Evolutionary conservation across 2,888 invertebrate species (phyloP).

Genomic region (Drosophila antonietae): DNA sequence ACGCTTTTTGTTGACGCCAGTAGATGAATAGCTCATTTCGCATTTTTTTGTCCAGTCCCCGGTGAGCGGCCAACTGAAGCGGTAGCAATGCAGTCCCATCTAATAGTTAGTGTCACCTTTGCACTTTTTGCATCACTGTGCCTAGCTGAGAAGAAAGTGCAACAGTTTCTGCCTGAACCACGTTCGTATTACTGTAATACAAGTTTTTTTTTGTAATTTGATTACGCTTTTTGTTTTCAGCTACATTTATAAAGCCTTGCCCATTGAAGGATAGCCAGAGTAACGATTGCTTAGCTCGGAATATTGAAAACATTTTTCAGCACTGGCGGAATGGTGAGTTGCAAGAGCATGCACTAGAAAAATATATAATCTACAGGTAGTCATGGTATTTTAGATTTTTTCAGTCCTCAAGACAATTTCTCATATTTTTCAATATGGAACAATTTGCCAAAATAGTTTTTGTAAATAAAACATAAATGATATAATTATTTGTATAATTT

Average conservation of each 20-base stretch:
- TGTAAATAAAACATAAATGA: too few relatives aligned
- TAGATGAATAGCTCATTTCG: conserved; percentile 9
- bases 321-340: conserved; percentile 54
- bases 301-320: conserved; percentile 47
- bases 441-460: too few relatives aligned
- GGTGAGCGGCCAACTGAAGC: conserved; percentile 40
- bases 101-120: conserved; percentile 12
- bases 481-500: not conserved
- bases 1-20: conserved; percentile 20
- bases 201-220: not conserved
- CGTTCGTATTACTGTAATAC: conserved; percentile 35
- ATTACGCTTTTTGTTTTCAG: conserved; percentile 13
- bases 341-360: not conserved
- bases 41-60: conserved; percentile 26
- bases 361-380: not conserved
- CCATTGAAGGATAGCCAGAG: conserved; percentile 20
- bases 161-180: conserved; percentile 49
- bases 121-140: conserved; percentile 21
- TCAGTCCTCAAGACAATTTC: too few relatives aligned
- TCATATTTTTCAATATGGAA: too few relatives aligned
- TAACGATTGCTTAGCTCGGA: conserved; percentile 27
- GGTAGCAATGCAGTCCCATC: conserved; percentile 40
- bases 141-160: conserved; percentile 15
- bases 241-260: conserved; percentile 49
- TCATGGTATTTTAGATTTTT: not conserved